Evolutionary conservation across 2,797 vertebrate genomes (phyloP).

Genomic region (Peromyscus nudipes): DNA sequence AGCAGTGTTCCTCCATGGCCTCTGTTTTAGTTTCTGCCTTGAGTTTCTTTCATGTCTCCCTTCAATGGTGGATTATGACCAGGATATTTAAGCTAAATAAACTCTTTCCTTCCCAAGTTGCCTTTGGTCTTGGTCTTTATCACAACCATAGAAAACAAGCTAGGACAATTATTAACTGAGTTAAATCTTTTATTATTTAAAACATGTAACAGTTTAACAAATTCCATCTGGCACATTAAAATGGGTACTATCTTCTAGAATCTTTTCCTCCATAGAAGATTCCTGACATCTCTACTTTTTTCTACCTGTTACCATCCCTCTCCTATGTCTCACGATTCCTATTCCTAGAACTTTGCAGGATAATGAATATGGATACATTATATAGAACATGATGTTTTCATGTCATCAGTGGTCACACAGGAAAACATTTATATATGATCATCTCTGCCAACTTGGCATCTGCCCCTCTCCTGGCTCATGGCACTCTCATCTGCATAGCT

Average conservation of each 20-base stretch:
- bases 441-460: accelerated
- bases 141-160: neutral
- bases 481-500: accelerated
- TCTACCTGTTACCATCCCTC: accelerated
- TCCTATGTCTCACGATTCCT: neutral
- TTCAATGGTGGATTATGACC: neutral
- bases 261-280: neutral
- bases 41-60: neutral
- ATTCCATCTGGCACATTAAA: neutral
- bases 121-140: neutral
- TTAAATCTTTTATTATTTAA: neutral
- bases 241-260: neutral
- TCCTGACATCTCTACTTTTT: neutral
- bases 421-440: neutral
- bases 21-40: neutral
- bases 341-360: neutral
- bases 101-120: neutral
- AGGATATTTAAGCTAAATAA: neutral
- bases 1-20: neutral
- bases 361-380: neutral
- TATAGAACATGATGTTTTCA: neutral
- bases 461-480: too few species aligned
- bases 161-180: neutral
- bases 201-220: neutral
- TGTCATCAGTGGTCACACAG: neutral